Conservation (phyloP, 2,113 vertebrate species). For the Cathartes aura region DNA sequence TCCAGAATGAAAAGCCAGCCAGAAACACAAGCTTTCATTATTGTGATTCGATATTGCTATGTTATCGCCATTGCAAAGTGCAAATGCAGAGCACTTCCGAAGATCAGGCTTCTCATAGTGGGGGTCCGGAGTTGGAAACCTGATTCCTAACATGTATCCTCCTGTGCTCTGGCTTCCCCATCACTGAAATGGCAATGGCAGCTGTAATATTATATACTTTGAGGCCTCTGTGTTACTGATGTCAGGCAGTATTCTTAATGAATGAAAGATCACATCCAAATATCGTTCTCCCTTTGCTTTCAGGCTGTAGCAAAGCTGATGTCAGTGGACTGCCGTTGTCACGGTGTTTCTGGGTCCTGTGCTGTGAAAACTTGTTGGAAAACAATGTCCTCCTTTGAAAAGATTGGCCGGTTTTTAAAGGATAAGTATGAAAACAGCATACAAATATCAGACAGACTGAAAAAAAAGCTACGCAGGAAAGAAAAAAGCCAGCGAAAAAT, state of each 20-base stretch:
- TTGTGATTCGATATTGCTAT: not conserved
- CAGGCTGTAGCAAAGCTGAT: constrained; percentile 91
- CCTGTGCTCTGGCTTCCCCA: not conserved
- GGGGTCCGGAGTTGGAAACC: not conserved
- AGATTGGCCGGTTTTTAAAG: constrained; percentile 89
- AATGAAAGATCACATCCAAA: not conserved
- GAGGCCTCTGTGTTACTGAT: not conserved
- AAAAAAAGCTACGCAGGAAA: constrained; percentile 84
- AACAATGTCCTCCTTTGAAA: constrained; percentile 90
- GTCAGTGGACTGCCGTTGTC: constrained; percentile 94
- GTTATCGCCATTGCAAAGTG: not conserved
- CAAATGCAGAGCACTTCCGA: not conserved
- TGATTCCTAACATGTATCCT: not conserved
- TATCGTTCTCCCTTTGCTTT: constrained; percentile 38
- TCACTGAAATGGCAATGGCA: not conserved
- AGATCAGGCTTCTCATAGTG: not conserved
- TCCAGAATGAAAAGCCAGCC: not conserved
- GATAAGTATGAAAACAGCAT: constrained; percentile 92
- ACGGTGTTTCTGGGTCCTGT: constrained; percentile 96
- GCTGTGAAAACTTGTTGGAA: constrained; percentile 97
- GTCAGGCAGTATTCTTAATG: not conserved
- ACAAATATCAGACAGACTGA: constrained; percentile 85
- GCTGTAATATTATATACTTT: not conserved
- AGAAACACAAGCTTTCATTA: not conserved
- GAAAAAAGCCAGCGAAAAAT: constrained; percentile 82